Conservation (phyloP, 2,888 invertebrate genomes). For the Meliscaeva auricollis region DNA sequence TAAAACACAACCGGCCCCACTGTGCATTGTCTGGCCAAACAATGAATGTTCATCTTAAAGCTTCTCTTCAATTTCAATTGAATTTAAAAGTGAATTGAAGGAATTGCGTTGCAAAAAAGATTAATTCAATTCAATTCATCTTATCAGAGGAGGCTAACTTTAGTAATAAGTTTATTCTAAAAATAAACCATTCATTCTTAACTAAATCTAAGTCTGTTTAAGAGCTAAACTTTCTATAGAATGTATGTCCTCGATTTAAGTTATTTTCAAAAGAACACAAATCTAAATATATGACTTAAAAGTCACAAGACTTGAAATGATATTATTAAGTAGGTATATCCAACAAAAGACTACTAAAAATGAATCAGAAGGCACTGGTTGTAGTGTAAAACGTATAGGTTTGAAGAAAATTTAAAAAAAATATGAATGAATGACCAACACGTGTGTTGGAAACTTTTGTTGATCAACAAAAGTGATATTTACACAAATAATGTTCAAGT, state of each 20-base stretch:
- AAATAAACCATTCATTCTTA: background rate
- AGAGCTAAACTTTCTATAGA: background rate
- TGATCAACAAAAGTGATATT: constrained; percentile 4
- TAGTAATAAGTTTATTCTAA: background rate
- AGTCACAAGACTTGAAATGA: background rate
- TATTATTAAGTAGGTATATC: background rate
- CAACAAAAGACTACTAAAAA: constrained; percentile 1
- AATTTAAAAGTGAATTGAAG: constrained; percentile 33
- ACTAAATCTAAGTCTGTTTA: background rate
- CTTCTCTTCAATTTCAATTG: background rate
- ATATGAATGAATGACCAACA: background rate
- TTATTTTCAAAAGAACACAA: background rate
- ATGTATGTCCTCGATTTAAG: constrained; percentile 5
- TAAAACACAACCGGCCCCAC: background rate
- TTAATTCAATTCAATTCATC: constrained; percentile 32
- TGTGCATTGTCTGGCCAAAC: background rate
- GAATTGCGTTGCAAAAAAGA: constrained; percentile 57
- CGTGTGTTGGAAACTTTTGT: background rate
- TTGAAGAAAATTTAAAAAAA: too few relatives aligned
- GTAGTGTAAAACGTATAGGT: background rate
- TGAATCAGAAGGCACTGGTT: background rate
- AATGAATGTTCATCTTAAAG: background rate
- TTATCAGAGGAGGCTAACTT: constrained; percentile 2
- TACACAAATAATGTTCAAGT: background rate
- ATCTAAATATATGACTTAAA: too few relatives aligned